Evolutionary conservation across 2,113 vertebrate species (phyloP), one percentile per base, ranked within the genome.

Genomic region (Hepsetus odoe): DNA sequence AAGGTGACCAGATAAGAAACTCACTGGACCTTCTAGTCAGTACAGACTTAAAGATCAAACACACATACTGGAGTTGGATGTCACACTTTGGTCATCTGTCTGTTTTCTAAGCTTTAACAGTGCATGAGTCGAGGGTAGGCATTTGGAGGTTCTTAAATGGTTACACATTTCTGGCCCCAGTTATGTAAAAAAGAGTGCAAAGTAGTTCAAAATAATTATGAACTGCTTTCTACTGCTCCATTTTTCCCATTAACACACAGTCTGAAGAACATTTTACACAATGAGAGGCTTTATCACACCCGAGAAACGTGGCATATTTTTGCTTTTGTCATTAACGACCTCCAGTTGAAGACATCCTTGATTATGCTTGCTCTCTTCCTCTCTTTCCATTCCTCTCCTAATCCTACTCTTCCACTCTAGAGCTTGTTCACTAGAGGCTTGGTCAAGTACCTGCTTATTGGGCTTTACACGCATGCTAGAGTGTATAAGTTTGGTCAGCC

Each of bases 391-490:
- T 2, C 32, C 26, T 70, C 2, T 70, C 33, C 51, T n/a, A 44
- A 1, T 6, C 35, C n/a, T 7, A 32, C n/a, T 68, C 68, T 49
- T 53, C 26, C 68, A 14, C 68, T 70, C 40, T 58, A 20, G 5
- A 68, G n/a, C 46, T 74, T 58, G 35, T 49, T 74, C 51, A 26
- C 38, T 59, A 71, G 42, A 53, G 53, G 13, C 42, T 26, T 26
- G 12, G 62, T 51, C 42, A 64, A 71, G 42, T 28, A 24, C 68
- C 44, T 68, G 22, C 73, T 65, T 24, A 73, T 55, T 68, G 53
- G 28, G 33, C 55, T 80, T 79, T 35, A 28, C 33, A 22, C n/a
- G 55, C 42, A 69, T 69, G n/a, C 38, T n/a, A 38, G 56, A 62
- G 40, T 61, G 55, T 28, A 24, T 69, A 30, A 13, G 44, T 64